Percentiles rank a stretch among this genome's conserved stretches.
Evolutionary conservation across 2,113 vertebrate genomes (phyloP).

Genomic region (Coptodon rendalli): DNA sequence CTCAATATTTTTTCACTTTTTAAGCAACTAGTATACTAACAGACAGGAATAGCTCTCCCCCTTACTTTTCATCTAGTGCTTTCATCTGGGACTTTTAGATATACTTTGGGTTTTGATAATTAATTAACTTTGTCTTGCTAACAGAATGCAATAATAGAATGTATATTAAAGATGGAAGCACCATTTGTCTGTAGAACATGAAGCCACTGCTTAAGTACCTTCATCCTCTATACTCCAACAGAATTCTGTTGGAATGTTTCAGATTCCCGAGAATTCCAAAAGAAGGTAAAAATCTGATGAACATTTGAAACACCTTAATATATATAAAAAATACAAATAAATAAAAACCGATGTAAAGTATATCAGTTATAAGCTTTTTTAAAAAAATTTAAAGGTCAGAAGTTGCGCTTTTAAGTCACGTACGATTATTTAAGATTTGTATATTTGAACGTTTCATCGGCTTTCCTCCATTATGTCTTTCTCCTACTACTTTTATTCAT

Average conservation of each 20-base stretch:
- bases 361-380: not conserved
- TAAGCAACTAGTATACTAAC: not conserved
- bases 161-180: not conserved
- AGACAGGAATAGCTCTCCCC: not conserved
- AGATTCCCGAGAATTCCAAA: not conserved
- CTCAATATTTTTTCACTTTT: not conserved
- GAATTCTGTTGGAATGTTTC: not conserved
- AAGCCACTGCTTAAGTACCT: not conserved
- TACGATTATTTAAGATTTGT: not conserved
- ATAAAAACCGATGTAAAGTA: not conserved
- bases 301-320: not conserved
- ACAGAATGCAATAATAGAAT: not conserved
- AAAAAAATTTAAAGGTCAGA: rapidly evolving
- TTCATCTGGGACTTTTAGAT: not conserved
- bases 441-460: not conserved
- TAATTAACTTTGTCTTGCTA: not conserved
- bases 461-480: not conserved
- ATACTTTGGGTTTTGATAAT: not conserved
- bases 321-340: not conserved
- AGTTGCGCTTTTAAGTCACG: not conserved
- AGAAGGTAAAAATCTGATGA: not conserved
- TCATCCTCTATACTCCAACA: not conserved
- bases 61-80: not conserved
- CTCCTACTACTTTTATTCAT: not conserved
- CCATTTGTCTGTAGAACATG: not conserved